These are phyloP conservation scores for Coptodon bakossiorum DNA, from an alignment of 2,113 vertebrate species.

Conservation along the genomic window DNA sequence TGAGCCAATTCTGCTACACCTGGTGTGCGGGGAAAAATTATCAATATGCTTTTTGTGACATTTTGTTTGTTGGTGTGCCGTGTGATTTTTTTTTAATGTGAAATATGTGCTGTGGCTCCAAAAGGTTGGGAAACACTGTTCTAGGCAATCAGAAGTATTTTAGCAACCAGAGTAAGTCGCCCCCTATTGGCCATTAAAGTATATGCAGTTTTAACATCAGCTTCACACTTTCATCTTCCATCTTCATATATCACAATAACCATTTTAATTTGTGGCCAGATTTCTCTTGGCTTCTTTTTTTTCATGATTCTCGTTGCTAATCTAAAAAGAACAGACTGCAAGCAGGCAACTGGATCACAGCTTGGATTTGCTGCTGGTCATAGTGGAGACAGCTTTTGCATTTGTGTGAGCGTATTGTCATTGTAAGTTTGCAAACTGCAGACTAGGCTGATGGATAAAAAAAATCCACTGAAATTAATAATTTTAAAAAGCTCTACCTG, in stretches of 20 bases:
- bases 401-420: background rate
- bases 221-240: background rate
- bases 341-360: background rate
- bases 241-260: background rate
- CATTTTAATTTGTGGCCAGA: background rate
- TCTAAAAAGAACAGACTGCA: background rate
- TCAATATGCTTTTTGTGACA: background rate
- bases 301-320: background rate
- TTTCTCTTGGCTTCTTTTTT: background rate
- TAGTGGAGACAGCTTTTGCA: background rate
- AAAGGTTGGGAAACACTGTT: background rate
- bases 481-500: background rate
- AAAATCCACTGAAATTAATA: background rate
- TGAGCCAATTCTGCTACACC: background rate
- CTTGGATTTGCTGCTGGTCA: background rate
- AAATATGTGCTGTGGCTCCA: background rate
- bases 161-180: background rate
- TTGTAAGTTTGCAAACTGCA: background rate
- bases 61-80: background rate
- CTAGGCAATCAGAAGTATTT: background rate
- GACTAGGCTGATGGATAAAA: background rate
- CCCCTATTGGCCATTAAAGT: background rate
- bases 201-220: background rate
- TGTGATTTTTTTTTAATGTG: background rate
- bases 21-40: rapidly evolving